phyloP scores from a whole-genome alignment of 1,140 invertebrate genomes.

The Drosophila fuyamai region DNA sequence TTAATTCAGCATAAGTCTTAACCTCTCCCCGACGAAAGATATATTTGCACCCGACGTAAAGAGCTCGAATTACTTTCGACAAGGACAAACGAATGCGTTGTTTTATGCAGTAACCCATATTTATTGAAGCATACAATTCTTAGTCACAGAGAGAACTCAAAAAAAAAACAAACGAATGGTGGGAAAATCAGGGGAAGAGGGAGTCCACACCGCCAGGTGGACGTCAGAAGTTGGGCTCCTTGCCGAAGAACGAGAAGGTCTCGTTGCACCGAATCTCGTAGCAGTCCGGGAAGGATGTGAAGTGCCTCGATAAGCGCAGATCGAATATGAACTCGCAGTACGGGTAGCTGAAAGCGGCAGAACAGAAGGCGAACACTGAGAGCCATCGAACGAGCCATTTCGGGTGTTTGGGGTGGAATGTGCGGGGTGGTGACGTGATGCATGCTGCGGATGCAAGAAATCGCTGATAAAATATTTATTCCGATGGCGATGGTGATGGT shows the following conservation, averaged over 20 bases:
- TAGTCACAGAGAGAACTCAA: slow-evolving; percentile 20
- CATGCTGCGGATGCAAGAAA: slow-evolving; percentile 3
- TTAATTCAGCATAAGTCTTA: neutral
- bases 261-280: slow-evolving; percentile 82
- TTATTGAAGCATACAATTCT: slow-evolving; percentile 60
- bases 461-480: slow-evolving; percentile 36
- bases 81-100: neutral
- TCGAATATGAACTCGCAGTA: slow-evolving; percentile 83
- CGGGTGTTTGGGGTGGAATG: neutral
- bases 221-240: slow-evolving; percentile 47
- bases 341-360: slow-evolving; percentile 65
- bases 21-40: neutral
- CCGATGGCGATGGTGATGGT: neutral
- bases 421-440: neutral
- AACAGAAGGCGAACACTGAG: slow-evolving; percentile 20
- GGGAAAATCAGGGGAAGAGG: neutral
- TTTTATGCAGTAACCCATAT: slow-evolving; percentile 36
- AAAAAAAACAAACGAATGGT: neutral
- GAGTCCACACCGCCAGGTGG: neutral
- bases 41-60: neutral
- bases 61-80: neutral
- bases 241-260: slow-evolving; percentile 79
- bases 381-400: neutral
- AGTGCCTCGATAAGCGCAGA: slow-evolving; percentile 78
- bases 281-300: slow-evolving; percentile 77